phyloP scores from a whole-genome alignment of 1,140 invertebrate species.

The Melanaphis sacchari region DNA sequence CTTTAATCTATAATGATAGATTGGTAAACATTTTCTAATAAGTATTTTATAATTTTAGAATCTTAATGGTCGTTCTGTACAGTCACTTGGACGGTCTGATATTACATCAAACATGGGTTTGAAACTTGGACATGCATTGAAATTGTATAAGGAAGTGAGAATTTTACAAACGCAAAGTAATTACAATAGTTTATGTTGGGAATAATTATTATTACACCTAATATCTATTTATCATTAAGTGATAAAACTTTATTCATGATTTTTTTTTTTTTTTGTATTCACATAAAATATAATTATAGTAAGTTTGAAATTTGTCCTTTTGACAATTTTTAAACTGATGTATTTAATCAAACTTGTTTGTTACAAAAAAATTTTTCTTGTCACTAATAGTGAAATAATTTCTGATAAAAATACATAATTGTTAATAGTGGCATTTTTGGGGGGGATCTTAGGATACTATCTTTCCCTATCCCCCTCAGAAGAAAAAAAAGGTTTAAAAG shows the following conservation, averaged over 20 bases:
- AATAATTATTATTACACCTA: conserved; percentile 19
- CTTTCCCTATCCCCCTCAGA: too few relatives aligned
- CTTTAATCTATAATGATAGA: too few relatives aligned
- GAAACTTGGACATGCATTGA: conserved; percentile 9
- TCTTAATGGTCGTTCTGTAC: neutral
- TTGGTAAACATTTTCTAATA: neutral
- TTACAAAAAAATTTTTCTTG: too few relatives aligned
- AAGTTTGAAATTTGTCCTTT: neutral
- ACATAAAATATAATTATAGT: neutral
- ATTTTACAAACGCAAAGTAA: conserved; percentile 40
- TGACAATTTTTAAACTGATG: neutral
- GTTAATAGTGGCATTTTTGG: too few relatives aligned
- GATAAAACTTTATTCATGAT: neutral
- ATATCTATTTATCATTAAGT: neutral
- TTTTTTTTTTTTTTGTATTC: neutral
- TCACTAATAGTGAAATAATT: too few relatives aligned
- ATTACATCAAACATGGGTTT: neutral
- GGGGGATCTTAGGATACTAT: too few relatives aligned
- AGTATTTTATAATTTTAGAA: neutral
- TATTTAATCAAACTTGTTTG: neutral
- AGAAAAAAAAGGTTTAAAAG: too few relatives aligned
- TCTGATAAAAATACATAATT: too few relatives aligned
- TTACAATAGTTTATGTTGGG: neutral
- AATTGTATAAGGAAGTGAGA: conserved; percentile 16
- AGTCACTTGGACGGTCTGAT: neutral